Percentiles rank a stretch among this genome's conserved stretches.
phyloP scores from a whole-genome alignment of 2,113 vertebrate genomes.

The Telmatochromis sp. region DNA sequence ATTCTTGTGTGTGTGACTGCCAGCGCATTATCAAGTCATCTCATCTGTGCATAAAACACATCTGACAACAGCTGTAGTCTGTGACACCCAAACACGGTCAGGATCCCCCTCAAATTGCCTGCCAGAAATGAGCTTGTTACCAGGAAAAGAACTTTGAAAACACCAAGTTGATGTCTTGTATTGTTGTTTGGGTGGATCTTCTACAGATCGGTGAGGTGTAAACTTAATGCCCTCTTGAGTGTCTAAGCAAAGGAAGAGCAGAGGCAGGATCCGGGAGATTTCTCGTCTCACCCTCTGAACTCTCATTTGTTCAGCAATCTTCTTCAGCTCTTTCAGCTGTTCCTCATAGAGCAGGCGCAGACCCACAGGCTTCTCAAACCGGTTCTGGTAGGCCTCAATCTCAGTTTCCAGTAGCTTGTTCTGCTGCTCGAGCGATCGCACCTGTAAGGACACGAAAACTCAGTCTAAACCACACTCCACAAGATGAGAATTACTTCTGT shows the following conservation, averaged over 20 bases:
- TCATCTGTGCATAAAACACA: slow-evolving; percentile 34
- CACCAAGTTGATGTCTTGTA: slow-evolving; percentile 60
- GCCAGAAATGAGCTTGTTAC: slow-evolving; percentile 46
- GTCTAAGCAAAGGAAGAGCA: neutral
- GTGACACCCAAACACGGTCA: slow-evolving; percentile 21
- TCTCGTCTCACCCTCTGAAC: slow-evolving; percentile 50
- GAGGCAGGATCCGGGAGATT: neutral
- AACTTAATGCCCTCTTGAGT: neutral
- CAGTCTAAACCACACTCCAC: neutral
- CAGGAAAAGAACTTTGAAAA: slow-evolving; percentile 60
- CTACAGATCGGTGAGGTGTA: slow-evolving; percentile 29
- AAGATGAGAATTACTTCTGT: neutral
- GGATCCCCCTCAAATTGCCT: slow-evolving; percentile 42
- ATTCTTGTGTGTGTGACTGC: neutral
- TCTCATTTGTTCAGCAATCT: slow-evolving; percentile 66
- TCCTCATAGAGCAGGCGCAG: slow-evolving; percentile 66
- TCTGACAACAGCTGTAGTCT: slow-evolving; percentile 37
- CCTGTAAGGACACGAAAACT: slow-evolving; percentile 43
- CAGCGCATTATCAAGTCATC: slow-evolving; percentile 14
- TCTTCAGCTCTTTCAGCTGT: slow-evolving; percentile 63
- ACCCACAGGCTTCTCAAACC: slow-evolving; percentile 51
- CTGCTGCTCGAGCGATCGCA: slow-evolving; percentile 66
- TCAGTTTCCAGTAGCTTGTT: slow-evolving; percentile 58
- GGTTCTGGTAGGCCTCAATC: slow-evolving; percentile 57
- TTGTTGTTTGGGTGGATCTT: slow-evolving; percentile 9